These are phyloP conservation scores for Cryptomyrus ogoouensis DNA, from an alignment of 2,113 vertebrate species.

Conservation along the genomic window DNA sequence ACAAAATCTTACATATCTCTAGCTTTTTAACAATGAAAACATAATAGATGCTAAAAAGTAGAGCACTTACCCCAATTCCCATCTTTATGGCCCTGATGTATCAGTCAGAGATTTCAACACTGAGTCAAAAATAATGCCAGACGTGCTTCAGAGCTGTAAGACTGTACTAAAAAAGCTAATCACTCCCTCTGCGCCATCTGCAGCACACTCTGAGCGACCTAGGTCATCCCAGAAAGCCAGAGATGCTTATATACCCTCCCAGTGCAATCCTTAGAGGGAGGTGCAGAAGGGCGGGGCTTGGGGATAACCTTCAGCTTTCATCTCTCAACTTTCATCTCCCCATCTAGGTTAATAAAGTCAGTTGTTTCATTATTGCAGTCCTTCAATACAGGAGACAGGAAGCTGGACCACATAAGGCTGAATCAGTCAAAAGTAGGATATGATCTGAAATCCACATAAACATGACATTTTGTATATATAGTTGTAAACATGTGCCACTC, in stretches of 20 bases:
- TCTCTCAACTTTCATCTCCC: constrained; percentile 4
- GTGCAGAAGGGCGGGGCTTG: not conserved
- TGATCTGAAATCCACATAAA: not conserved
- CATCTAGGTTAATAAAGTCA: not conserved
- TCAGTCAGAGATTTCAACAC: not conserved
- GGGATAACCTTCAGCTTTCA: constrained; percentile 8
- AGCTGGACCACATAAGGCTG: not conserved
- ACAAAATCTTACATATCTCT: not conserved
- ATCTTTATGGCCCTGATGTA: not conserved
- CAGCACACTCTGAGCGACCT: not conserved
- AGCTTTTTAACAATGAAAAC: not conserved
- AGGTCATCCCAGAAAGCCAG: not conserved
- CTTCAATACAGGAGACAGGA: not conserved
- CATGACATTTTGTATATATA: not conserved
- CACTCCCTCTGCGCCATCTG: not conserved
- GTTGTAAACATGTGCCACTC: not conserved
- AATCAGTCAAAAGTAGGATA: not conserved
- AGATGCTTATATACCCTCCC: constrained; percentile 9
- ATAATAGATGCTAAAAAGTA: not conserved
- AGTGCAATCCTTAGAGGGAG: not conserved
- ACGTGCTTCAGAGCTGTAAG: not conserved
- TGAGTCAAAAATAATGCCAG: not conserved
- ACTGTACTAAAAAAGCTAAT: not conserved
- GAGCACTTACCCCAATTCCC: constrained; percentile 4
- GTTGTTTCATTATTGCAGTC: not conserved